Conservation (phyloP, 2,888 invertebrate genomes). For the Ophion ventricosus region DNA sequence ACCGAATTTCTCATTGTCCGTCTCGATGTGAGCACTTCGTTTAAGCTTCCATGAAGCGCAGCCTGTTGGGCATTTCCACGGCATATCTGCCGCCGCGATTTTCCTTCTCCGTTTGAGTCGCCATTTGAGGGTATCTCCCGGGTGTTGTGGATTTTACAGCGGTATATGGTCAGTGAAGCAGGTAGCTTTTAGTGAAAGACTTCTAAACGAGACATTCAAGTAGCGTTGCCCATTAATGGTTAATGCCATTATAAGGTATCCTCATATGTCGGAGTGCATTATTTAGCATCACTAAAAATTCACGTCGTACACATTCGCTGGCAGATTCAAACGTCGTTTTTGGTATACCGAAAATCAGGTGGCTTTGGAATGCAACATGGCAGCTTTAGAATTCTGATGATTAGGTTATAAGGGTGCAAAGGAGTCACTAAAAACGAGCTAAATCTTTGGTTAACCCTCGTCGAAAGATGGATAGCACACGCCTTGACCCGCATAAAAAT, state of each 20-base stretch:
- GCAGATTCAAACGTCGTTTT: too few species aligned
- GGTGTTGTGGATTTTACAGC: constrained; percentile 52
- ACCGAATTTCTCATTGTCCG: constrained; percentile 34
- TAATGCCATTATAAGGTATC: too few species aligned
- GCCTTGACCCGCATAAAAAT: constrained; percentile 9
- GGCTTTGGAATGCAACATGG: too few species aligned
- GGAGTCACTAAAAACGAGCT: too few species aligned
- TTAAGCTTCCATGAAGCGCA: not conserved
- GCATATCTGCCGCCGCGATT: constrained; percentile 43
- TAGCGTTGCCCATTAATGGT: not conserved
- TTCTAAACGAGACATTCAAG: constrained; percentile 4
- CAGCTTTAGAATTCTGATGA: too few species aligned
- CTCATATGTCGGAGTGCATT: too few species aligned
- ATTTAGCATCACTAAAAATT: too few species aligned
- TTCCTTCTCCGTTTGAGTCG: constrained; percentile 46
- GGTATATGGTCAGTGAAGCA: not conserved
- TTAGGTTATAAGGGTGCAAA: too few species aligned
- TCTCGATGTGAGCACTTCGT: constrained; percentile 24
- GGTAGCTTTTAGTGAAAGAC: not conserved
- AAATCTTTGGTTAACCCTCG: too few species aligned
- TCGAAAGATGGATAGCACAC: too few species aligned
- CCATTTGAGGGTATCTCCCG: constrained; percentile 43
- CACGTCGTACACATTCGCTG: too few species aligned
- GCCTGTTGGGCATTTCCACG: not conserved
- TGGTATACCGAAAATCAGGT: too few species aligned